These are phyloP conservation scores for Psittacus erithacus DNA, from an alignment of 2,113 vertebrate species.

Conservation along the genomic window DNA sequence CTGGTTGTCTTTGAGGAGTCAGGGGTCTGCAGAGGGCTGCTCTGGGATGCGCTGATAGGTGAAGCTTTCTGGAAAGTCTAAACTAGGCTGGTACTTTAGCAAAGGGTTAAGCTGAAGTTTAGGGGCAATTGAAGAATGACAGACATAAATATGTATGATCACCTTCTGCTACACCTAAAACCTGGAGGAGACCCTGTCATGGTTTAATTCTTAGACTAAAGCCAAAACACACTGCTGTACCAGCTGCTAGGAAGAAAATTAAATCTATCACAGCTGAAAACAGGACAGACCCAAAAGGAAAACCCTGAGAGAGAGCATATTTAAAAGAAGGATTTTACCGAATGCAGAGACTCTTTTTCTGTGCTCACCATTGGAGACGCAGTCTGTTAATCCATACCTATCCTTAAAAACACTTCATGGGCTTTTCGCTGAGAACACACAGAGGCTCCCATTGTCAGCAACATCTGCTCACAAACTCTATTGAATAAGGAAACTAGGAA, in stretches of 20 bases:
- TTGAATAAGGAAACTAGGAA: not conserved
- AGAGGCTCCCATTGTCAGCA: not conserved
- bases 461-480: accelerated
- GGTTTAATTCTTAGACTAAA: not conserved
- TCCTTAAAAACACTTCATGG: not conserved
- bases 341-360: not conserved
- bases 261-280: not conserved
- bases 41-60: not conserved
- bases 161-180: not conserved
- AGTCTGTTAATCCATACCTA: not conserved
- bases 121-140: not conserved
- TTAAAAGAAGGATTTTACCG: not conserved
- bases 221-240: not conserved
- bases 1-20: not conserved
- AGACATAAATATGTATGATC: not conserved
- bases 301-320: not conserved
- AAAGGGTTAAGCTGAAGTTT: not conserved
- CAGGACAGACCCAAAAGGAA: not conserved
- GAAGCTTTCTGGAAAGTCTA: not conserved
- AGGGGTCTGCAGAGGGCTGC: not conserved
- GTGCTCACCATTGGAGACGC: not conserved
- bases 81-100: not conserved
- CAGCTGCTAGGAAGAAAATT: not conserved
- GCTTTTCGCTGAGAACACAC: not conserved
- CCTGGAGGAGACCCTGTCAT: not conserved